phyloP scores from a whole-genome alignment of 1,140 invertebrate genomes.

The Drosophila funebris region DNA sequence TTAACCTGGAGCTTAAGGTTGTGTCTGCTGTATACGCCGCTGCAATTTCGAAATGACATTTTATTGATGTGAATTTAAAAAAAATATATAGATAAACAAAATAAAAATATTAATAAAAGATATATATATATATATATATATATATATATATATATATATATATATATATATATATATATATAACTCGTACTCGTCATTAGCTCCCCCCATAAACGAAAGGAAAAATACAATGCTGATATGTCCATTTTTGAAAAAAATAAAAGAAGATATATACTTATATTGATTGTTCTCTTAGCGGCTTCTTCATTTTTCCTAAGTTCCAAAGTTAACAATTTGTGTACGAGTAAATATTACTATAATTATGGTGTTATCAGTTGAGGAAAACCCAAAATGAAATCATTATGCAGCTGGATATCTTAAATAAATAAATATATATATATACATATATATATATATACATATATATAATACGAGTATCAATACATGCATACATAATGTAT shows the following conservation, averaged over 20 bases:
- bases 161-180: background rate
- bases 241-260: slow-evolving; percentile 3
- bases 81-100: slow-evolving; percentile 8
- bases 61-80: slow-evolving; percentile 36
- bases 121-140: slow-evolving; percentile 20
- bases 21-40: slow-evolving; percentile 42
- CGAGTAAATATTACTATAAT: background rate
- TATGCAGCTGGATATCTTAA: slow-evolving; percentile 15
- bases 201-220: background rate
- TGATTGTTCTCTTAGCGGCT: background rate
- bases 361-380: background rate
- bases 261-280: background rate
- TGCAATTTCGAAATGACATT: slow-evolving; percentile 36
- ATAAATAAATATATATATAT: slow-evolving; percentile 7
- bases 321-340: slow-evolving; percentile 23
- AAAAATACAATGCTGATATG: background rate
- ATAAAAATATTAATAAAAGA: slow-evolving; percentile 14
- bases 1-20: slow-evolving; percentile 44
- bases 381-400: background rate
- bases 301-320: slow-evolving; percentile 10
- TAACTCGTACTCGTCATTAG: slow-evolving; percentile 5
- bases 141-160: slow-evolving; percentile 18
- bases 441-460: background rate
- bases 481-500: background rate
- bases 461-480: background rate